Evolutionary conservation across 2,113 vertebrate genomes (phyloP), one percentile per base, ranked within the genome.

Genomic region (Zapornia atra): DNA sequence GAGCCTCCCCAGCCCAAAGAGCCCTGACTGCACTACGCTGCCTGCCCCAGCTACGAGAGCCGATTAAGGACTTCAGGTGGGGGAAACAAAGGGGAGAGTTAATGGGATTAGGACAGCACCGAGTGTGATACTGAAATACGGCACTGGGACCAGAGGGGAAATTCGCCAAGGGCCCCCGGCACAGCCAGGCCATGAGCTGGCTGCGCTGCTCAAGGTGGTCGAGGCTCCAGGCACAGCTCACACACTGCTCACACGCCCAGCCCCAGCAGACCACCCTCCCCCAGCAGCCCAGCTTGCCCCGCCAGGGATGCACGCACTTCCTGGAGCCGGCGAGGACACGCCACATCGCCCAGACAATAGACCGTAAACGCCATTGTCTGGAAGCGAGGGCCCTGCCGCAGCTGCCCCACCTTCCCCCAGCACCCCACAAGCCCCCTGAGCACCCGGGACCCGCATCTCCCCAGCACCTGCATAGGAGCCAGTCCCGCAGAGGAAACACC

Each of bases 261-360:
- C 59, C 78, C 34, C 6, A 0, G 42, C 78, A 56, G 75, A 40
- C 82, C 65, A 18, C 57, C 20, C 82, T 78, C 57, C 66, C 38
- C 31, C 31, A 25, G 33, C 64, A 71, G 42, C 76, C 57, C 25
- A 0, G 76, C 63, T 69, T 13, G 2, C 51, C 22, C 31, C 18
- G 3, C 29, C 20, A 1, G 36, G 82, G 92, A 79, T 6, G 33
- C 71, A 21, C 2, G 29, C n/a, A 12, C 80, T 94, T 95, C 92
- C 91, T 75, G 92, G 53, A 95, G 87, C 83, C 28, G 5, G 57
- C 12, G 40, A 82, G 85, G 94, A 94, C 64, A n/a, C 71, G 9
- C 63, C 94, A 59, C 80, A 31, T 19, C 38, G 44, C 34, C 61
- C 73, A 96, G 94, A 97, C 96, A 97, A 97, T 91, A 91, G 95